These are phyloP conservation scores for Eupithecia vulgata DNA, from an alignment of 2,888 invertebrate genomes.

Conservation along the genomic window DNA sequence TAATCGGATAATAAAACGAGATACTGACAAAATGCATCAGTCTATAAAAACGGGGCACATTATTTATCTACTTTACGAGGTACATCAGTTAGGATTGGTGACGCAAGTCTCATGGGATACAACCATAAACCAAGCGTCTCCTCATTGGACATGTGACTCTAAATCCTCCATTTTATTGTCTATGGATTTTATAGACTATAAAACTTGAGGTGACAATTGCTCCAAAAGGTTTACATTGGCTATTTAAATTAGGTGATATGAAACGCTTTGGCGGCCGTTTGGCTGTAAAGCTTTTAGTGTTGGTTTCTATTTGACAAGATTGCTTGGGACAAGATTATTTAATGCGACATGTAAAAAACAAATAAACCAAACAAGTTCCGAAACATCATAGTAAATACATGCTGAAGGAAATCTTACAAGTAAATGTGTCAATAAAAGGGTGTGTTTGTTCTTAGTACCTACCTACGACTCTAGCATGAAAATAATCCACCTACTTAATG, in stretches of 20 bases:
- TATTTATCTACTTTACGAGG: constrained; percentile 76
- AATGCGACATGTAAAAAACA: background rate
- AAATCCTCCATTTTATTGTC: constrained; percentile 72
- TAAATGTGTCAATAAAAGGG: too few species aligned
- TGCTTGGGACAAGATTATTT: background rate
- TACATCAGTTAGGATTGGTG: constrained; percentile 71
- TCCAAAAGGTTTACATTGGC: constrained; percentile 51
- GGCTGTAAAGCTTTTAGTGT: constrained; percentile 41
- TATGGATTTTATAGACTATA: constrained; percentile 66
- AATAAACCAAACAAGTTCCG: too few species aligned
- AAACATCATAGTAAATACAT: too few species aligned
- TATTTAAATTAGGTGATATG: constrained; percentile 49
- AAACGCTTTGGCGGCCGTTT: constrained; percentile 40
- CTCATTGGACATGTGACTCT: constrained; percentile 70
- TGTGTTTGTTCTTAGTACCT: too few species aligned
- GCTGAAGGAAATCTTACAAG: too few species aligned
- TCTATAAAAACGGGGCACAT: constrained; percentile 51
- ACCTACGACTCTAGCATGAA: too few species aligned
- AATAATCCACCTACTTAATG: too few species aligned
- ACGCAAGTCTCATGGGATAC: constrained; percentile 59
- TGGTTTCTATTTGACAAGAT: constrained; percentile 32
- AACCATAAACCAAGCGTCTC: constrained; percentile 66
- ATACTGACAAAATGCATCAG: constrained; percentile 44
- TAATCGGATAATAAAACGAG: constrained; percentile 33
- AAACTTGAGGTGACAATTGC: constrained; percentile 79